Evolutionary conservation across 2,888 invertebrate genomes (phyloP), one percentile per base, ranked within the genome.

Genomic region (Melieria picta): DNA sequence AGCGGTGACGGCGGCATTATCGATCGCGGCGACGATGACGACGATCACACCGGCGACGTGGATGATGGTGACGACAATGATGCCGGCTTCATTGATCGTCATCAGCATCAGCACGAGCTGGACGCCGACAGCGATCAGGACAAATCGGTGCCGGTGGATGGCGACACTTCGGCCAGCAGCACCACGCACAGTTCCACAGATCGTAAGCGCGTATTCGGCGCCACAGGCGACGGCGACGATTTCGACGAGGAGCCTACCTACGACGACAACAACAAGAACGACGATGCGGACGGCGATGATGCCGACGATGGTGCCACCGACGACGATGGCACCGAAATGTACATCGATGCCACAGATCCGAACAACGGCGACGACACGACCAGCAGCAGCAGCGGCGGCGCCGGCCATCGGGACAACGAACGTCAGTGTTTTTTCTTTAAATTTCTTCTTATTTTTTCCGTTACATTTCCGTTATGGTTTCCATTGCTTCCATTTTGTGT

Each of bases 371-470:
- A 73, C 67, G 75, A 77, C 72, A 77, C 76, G 72, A 62, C 70
- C 72, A 64, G 66, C 70, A 74, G 72, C 72, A 64, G 66, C 70
- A 74, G 72, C 76, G 72, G 73, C 76, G 71, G 72, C 75, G 76
- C 69, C 71, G 76, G 77, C 74, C 77, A 73, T 76, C 71, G 73
- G 64, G 74, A 74, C 73, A 80, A 76, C 77, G 81, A 79, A 83
- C 81, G 85, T 85, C 85, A 85, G 85, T 85, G 82, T 80, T 82
- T 84, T 82, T 83, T 76, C 77, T 78, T 77, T 80, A 74, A 77
- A 72, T 72, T 75, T 73, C 71, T 66, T 60, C 30, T 68, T 76
- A 67, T 68, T 60, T 57, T 71, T 70, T 65, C 68, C 58, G n/a
- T 70, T 71, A 65, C 42, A 58, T 75, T 69, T 65, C 68, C 65